These are phyloP conservation scores for Stegodyphus mimosarum DNA, from an alignment of 1,140 invertebrate species.

Conservation along the genomic window DNA sequence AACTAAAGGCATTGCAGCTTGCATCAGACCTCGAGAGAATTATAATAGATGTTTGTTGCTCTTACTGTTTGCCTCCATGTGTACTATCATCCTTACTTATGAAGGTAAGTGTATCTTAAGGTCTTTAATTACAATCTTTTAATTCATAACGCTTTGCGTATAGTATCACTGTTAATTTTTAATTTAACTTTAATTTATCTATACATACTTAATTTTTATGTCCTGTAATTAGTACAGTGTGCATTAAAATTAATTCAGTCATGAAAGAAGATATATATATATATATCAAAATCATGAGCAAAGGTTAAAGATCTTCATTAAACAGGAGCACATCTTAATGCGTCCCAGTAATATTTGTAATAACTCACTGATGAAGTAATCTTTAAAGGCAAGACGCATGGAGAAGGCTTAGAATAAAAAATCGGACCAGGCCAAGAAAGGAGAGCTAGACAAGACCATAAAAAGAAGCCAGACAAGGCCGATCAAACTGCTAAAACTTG, in stretches of 20 bases:
- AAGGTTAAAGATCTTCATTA: too few species aligned
- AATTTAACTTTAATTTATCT: background rate
- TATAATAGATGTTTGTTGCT: constrained; percentile 64
- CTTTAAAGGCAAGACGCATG: too few species aligned
- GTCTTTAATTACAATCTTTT: background rate
- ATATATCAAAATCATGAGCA: too few species aligned
- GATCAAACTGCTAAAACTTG: too few species aligned
- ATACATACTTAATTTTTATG: background rate
- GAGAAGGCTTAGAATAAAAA: too few species aligned
- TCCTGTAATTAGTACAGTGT: background rate
- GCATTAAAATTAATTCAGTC: background rate
- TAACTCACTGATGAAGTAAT: too few species aligned
- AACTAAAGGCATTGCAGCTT: constrained; percentile 65
- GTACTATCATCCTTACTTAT: constrained; percentile 58
- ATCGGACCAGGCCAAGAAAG: too few species aligned
- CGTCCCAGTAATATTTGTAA: too few species aligned
- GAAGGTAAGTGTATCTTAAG: constrained; percentile 28
- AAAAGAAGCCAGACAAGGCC: too few species aligned
- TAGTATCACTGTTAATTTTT: background rate
- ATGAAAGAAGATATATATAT: too few species aligned
- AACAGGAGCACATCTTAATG: too few species aligned
- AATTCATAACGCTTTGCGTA: background rate
- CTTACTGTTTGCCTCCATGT: constrained; percentile 64
- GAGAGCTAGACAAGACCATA: too few species aligned
- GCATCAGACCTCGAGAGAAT: constrained; percentile 65